These are phyloP conservation scores for Austrofundulus limnaeus DNA, from an alignment of 2,113 vertebrate species.

Conservation along the genomic window DNA sequence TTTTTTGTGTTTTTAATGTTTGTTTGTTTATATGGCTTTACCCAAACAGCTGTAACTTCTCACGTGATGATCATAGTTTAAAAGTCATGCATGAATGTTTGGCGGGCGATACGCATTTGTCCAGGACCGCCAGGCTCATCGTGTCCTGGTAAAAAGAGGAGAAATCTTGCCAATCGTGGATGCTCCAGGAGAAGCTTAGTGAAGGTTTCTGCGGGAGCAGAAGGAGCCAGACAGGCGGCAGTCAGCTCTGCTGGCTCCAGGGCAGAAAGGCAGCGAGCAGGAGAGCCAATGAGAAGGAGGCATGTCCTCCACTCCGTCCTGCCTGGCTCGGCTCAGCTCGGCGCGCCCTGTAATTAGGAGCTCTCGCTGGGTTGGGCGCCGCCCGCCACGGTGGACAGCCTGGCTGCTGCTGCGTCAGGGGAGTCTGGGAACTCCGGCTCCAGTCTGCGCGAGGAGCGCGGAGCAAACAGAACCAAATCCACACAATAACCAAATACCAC, in stretches of 20 bases:
- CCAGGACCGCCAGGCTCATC: too few relatives aligned
- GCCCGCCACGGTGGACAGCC: constrained; percentile 69
- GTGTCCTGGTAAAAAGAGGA: too few relatives aligned
- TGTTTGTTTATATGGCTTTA: too few relatives aligned
- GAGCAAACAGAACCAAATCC: background rate
- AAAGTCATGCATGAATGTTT: too few relatives aligned
- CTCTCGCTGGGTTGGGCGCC: constrained; percentile 69
- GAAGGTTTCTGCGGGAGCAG: constrained; percentile 71
- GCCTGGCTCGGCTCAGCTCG: constrained; percentile 63
- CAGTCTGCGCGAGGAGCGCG: constrained; percentile 20
- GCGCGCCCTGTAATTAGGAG: constrained; percentile 75
- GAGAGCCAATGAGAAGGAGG: constrained; percentile 67
- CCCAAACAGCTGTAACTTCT: too few relatives aligned
- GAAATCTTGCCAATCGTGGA: constrained; percentile 18
- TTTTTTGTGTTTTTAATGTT: too few relatives aligned
- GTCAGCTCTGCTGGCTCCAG: constrained; percentile 60
- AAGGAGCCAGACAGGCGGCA: constrained; percentile 78
- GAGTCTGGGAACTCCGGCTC: constrained; percentile 49
- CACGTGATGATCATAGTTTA: too few relatives aligned
- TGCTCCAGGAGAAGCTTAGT: constrained; percentile 50
- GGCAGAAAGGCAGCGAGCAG: constrained; percentile 54
- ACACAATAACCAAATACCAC: background rate
- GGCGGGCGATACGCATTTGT: too few relatives aligned
- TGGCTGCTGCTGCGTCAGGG: constrained; percentile 55
- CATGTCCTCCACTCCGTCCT: constrained; percentile 57